These are phyloP conservation scores for Chalcosyrphus nemorum DNA, from an alignment of 2,888 invertebrate genomes.

Conservation along the genomic window DNA sequence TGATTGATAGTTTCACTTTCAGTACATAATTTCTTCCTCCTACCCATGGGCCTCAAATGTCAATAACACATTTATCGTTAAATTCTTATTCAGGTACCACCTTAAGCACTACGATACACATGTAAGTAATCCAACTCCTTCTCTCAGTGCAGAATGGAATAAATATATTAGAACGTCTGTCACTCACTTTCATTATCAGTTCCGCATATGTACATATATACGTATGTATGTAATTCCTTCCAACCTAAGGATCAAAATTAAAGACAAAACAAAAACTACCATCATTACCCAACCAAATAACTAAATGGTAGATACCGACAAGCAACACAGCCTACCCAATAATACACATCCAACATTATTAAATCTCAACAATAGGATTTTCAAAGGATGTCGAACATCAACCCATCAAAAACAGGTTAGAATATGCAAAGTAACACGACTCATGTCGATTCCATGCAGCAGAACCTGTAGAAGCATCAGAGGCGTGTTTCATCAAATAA, in stretches of 20 bases:
- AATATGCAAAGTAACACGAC: not conserved
- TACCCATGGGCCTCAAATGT: too few species aligned
- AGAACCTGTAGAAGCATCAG: not conserved
- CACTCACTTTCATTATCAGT: conserved; percentile 10
- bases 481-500: conserved; percentile 18
- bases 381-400: not conserved
- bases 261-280: not conserved
- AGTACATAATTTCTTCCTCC: too few species aligned
- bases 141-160: not conserved
- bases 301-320: not conserved
- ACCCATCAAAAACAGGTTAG: conserved; percentile 11
- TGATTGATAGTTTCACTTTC: too few species aligned
- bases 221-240: not conserved
- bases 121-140: too few species aligned
- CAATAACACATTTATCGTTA: too few species aligned
- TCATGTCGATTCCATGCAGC: too few species aligned
- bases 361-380: conserved; percentile 25
- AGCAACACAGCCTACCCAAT: not conserved
- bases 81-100: too few species aligned
- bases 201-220: not conserved
- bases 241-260: conserved; percentile 2
- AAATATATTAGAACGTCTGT: not conserved
- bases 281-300: not conserved
- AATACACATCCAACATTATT: conserved; percentile 4
- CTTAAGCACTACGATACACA: too few species aligned